Percentiles rank a stretch among this genome's conserved stretches.
phyloP scores from a whole-genome alignment of 1,140 invertebrate species.

The Danaus plexippus region DNA sequence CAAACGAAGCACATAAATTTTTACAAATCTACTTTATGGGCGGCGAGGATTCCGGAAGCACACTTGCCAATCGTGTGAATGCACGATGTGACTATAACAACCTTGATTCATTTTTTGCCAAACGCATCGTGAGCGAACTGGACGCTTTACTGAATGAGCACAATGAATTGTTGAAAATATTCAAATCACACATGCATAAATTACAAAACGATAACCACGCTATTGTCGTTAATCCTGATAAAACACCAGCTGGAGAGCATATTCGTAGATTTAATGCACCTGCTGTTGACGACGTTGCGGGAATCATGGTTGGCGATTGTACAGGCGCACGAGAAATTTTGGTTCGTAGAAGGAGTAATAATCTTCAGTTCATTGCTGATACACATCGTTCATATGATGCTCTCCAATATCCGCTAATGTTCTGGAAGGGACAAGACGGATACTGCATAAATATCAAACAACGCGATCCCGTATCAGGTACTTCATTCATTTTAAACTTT shows the following conservation, averaged over 20 bases:
- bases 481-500: conserved; percentile 19
- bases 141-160: conserved; percentile 22
- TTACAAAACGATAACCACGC: conserved; percentile 19
- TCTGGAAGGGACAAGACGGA: conserved; percentile 19
- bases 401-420: conserved; percentile 20
- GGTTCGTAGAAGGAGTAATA: neutral
- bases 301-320: conserved; percentile 6
- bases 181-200: conserved; percentile 26
- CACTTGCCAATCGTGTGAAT: conserved; percentile 24
- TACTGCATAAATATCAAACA: conserved; percentile 21
- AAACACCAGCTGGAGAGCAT: conserved; percentile 19
- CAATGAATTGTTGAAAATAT: conserved; percentile 25
- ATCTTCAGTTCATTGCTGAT: conserved; percentile 15
- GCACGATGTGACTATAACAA: conserved; percentile 28
- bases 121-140: conserved; percentile 20
- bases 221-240: conserved; percentile 20
- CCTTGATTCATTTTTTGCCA: conserved; percentile 21
- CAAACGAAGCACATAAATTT: conserved; percentile 22
- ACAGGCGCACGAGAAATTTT: neutral
- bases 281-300: conserved; percentile 1
- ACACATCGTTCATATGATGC: conserved; percentile 18
- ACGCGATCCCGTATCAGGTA: conserved; percentile 16
- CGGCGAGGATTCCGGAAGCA: conserved; percentile 16
- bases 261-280: conserved; percentile 1
- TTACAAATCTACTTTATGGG: conserved; percentile 23